phyloP scores from a whole-genome alignment of 2,888 invertebrate genomes.

The Tipula helvola region DNA sequence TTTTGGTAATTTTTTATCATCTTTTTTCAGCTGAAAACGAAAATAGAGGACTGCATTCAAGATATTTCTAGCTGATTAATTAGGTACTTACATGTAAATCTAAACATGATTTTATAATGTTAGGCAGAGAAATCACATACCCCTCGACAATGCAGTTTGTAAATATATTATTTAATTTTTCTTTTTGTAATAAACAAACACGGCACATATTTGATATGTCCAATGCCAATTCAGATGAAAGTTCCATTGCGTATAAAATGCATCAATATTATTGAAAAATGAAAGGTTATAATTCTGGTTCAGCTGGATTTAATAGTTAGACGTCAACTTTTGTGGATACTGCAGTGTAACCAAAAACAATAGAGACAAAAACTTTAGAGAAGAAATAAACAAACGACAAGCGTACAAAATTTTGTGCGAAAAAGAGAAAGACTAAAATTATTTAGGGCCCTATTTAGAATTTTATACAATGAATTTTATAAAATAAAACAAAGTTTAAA shows the following conservation, averaged over 20 bases:
- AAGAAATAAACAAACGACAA: too few relatives aligned
- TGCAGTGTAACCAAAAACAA: neutral
- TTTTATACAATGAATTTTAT: too few relatives aligned
- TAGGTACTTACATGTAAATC: slow-evolving; percentile 15
- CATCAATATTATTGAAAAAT: neutral
- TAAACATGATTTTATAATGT: slow-evolving; percentile 14
- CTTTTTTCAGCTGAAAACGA: slow-evolving; percentile 13
- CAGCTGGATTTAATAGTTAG: neutral
- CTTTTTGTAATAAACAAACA: slow-evolving; percentile 15
- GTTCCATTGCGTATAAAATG: neutral
- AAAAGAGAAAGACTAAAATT: too few relatives aligned
- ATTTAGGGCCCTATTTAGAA: too few relatives aligned
- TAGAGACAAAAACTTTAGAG: too few relatives aligned
- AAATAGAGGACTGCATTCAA: neutral
- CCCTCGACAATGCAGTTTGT: slow-evolving; percentile 16
- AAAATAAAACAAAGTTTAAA: too few relatives aligned
- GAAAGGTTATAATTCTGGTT: neutral
- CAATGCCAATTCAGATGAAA: slow-evolving; percentile 14
- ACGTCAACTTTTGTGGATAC: neutral
- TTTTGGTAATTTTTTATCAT: slow-evolving; percentile 14
- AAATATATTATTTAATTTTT: slow-evolving; percentile 14
- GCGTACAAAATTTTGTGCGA: too few relatives aligned
- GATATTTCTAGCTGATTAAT: neutral
- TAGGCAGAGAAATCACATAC: slow-evolving; percentile 15
- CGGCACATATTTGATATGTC: slow-evolving; percentile 16